These are phyloP conservation scores for Myopa tessellatipennis DNA, from an alignment of 2,888 invertebrate species.

Conservation along the genomic window DNA sequence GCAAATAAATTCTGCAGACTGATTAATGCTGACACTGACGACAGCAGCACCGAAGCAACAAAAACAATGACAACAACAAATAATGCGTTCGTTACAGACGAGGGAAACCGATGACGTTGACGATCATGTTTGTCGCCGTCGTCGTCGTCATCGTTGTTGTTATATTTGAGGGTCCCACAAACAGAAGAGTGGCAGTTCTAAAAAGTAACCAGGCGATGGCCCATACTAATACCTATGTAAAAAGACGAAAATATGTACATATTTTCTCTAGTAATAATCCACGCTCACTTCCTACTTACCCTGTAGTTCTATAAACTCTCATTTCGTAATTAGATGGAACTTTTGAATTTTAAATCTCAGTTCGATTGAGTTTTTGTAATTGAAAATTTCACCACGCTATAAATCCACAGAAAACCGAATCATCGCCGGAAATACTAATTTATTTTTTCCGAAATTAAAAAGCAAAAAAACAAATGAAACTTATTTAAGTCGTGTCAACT, in stretches of 20 bases:
- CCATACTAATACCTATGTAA: too few relatives aligned
- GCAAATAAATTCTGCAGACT: constrained; percentile 28
- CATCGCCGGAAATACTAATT: not conserved
- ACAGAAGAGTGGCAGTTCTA: too few relatives aligned
- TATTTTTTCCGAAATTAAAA: not conserved
- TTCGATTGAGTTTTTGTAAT: not conserved
- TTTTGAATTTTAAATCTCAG: not conserved
- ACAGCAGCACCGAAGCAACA: not conserved
- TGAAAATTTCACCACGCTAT: not conserved
- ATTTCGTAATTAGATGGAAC: too few relatives aligned
- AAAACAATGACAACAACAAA: not conserved
- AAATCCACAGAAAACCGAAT: constrained; percentile 1
- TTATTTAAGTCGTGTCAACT: constrained; percentile 6
- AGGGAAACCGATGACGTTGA: not conserved
- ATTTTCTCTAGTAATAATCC: too few relatives aligned
- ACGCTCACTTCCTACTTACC: too few relatives aligned
- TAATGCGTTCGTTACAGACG: not conserved
- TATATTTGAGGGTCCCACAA: not conserved
- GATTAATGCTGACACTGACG: constrained; percentile 29
- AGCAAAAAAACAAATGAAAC: too few relatives aligned
- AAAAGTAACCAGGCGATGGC: too few relatives aligned
- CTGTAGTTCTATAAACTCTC: too few relatives aligned
- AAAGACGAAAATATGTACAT: too few relatives aligned
- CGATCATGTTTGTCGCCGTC: not conserved
- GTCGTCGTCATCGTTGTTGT: not conserved